Conservation (phyloP, 2,888 invertebrate genomes). For the Pachydiplax longipennis region DNA sequence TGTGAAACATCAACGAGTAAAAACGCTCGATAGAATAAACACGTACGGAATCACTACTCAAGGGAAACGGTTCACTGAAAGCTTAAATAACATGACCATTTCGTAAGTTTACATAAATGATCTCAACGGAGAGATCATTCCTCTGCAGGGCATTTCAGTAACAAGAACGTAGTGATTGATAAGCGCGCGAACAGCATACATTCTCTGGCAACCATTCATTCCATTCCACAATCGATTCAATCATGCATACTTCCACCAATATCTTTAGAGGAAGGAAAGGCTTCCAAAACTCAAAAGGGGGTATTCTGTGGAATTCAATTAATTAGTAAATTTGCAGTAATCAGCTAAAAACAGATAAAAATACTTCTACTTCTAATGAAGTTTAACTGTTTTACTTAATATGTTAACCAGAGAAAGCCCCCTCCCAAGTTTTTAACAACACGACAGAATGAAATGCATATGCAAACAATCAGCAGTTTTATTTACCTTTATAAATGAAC, state of each 20-base stretch:
- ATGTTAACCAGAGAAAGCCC: conserved; percentile 55
- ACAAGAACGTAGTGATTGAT: too few relatives aligned
- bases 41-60: too few relatives aligned
- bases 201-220: conserved; percentile 24
- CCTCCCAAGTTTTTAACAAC: conserved; percentile 60
- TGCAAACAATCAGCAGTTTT: conserved; percentile 46
- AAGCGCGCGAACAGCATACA: not conserved
- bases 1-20: too few relatives aligned
- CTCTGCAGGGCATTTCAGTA: too few relatives aligned
- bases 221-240: not conserved
- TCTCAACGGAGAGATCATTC: too few relatives aligned
- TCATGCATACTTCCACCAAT: conserved; percentile 28
- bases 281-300: conserved; percentile 42
- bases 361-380: too few relatives aligned
- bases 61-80: too few relatives aligned
- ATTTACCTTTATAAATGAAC: conserved; percentile 46
- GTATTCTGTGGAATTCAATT: not conserved
- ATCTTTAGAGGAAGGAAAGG: conserved; percentile 35
- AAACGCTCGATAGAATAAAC: too few relatives aligned
- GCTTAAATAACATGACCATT: too few relatives aligned
- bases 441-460: conserved; percentile 46
- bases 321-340: too few relatives aligned
- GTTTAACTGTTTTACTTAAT: not conserved
- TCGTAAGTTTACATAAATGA: too few relatives aligned
- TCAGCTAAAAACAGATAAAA: too few relatives aligned